Conservation (phyloP, 1,140 invertebrate genomes). For the Drosophila varians region DNA sequence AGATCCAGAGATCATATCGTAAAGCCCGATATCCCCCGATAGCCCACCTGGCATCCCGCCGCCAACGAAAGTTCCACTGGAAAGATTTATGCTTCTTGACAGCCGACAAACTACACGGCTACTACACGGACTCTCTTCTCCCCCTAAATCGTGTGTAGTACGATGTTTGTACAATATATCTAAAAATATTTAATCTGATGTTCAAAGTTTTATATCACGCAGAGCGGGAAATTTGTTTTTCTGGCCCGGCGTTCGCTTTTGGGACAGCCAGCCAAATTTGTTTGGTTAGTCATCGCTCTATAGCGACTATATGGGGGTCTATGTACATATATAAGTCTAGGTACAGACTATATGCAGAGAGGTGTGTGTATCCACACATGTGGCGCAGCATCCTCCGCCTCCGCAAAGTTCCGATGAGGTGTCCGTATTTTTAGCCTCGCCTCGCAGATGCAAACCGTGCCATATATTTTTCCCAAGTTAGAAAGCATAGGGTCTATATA, state of each 20-base stretch:
- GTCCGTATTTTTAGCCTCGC: constrained; percentile 50
- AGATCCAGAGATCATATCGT: constrained; percentile 10
- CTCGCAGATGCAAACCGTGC: constrained; percentile 26
- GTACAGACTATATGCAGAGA: not conserved
- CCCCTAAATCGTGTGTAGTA: constrained; percentile 22
- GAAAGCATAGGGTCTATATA: constrained; percentile 10
- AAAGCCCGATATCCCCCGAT: constrained; percentile 24
- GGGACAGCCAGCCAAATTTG: constrained; percentile 67
- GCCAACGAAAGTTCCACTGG: constrained; percentile 4
- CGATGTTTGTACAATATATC: constrained; percentile 27
- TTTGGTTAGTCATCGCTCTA: constrained; percentile 69
- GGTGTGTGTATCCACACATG: constrained; percentile 27
- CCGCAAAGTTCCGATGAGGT: constrained; percentile 47
- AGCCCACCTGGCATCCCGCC: constrained; percentile 11
- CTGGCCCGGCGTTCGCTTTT: constrained; percentile 15
- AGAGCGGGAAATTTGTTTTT: constrained; percentile 12
- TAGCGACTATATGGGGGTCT: constrained; percentile 30
- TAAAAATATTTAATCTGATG: constrained; percentile 37
- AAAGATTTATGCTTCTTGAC: constrained; percentile 36
- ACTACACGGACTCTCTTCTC: constrained; percentile 4
- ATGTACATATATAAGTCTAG: constrained; percentile 27
- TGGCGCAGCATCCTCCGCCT: constrained; percentile 27
- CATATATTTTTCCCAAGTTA: not conserved
- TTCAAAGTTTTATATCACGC: constrained; percentile 13
- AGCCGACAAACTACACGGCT: constrained; percentile 22